Evolutionary conservation across 2,888 invertebrate species (phyloP).

Genomic region (Perithous albicinctus): DNA sequence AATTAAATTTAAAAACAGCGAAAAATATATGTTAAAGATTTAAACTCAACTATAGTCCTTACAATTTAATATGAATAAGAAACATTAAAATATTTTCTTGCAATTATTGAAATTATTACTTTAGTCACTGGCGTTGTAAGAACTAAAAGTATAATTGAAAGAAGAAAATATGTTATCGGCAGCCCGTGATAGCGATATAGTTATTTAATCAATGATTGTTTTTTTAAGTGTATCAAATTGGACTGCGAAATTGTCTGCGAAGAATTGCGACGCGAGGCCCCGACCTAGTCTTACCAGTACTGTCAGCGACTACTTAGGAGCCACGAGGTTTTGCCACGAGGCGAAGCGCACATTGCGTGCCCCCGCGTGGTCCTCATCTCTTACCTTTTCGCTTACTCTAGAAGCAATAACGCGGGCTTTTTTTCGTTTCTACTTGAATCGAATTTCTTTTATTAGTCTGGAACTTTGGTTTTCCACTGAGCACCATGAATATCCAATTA

Average conservation of each 20-base stretch:
- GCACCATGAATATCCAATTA: constrained; percentile 54
- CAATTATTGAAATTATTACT: too few species aligned
- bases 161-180: too few species aligned
- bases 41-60: too few species aligned
- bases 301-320: constrained; percentile 45
- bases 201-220: not conserved
- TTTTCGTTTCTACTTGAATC: not conserved
- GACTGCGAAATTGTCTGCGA: not conserved
- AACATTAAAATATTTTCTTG: too few species aligned
- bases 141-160: too few species aligned
- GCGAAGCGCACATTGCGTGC: constrained; percentile 46
- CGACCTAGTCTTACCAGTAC: constrained; percentile 41
- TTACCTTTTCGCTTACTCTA: not conserved
- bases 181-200: too few species aligned
- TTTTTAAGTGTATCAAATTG: not conserved
- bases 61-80: too few species aligned
- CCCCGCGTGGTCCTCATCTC: not conserved
- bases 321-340: constrained; percentile 61
- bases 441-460: not conserved
- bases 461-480: constrained; percentile 12
- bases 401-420: not conserved
- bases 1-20: too few species aligned
- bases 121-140: too few species aligned
- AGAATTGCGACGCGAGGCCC: not conserved
- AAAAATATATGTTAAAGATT: too few species aligned